Conservation (phyloP, 2,113 vertebrate genomes). For the Chloroceryle aenea region DNA sequence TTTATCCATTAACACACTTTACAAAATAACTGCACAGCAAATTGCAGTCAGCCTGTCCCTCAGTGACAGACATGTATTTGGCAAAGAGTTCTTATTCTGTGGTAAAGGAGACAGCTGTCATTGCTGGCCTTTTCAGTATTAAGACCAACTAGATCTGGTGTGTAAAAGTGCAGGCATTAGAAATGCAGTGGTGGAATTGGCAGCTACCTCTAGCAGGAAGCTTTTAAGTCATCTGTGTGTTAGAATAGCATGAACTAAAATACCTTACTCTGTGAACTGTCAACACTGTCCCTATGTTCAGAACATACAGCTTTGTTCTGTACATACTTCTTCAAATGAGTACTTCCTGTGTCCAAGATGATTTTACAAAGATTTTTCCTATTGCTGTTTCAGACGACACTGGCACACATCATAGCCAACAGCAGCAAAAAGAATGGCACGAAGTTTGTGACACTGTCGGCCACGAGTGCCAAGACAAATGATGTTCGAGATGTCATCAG, state of each 20-base stretch:
- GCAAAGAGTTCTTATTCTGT: not conserved
- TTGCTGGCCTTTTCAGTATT: conserved; percentile 1
- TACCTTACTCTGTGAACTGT: not conserved
- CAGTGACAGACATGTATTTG: conserved; percentile 15
- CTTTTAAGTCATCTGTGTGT: not conserved
- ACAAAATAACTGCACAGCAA: not conserved
- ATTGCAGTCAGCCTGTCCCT: not conserved
- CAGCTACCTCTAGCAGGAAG: conserved; percentile 28
- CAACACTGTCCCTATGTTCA: not conserved
- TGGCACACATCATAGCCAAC: conserved; percentile 94
- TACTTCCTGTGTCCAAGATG: not conserved
- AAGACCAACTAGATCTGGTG: not conserved
- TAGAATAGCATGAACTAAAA: conserved; percentile 14
- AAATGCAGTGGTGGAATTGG: conserved; percentile 34
- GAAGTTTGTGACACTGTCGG: conserved; percentile 91
- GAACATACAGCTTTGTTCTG: not conserved
- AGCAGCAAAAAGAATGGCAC: conserved; percentile 85
- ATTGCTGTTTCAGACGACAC: conserved; percentile 85
- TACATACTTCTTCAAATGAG: not conserved
- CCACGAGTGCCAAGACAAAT: conserved; percentile 88
- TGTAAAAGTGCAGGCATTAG: not conserved
- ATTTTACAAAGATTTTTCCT: not conserved
- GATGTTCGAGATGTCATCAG: conserved; percentile 95
- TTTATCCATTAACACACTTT: not conserved
- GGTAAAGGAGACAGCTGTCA: conserved; percentile 61